These are phyloP conservation scores for Chionomys nivalis DNA, from an alignment of 2,113 vertebrate genomes.

Conservation along the genomic window DNA sequence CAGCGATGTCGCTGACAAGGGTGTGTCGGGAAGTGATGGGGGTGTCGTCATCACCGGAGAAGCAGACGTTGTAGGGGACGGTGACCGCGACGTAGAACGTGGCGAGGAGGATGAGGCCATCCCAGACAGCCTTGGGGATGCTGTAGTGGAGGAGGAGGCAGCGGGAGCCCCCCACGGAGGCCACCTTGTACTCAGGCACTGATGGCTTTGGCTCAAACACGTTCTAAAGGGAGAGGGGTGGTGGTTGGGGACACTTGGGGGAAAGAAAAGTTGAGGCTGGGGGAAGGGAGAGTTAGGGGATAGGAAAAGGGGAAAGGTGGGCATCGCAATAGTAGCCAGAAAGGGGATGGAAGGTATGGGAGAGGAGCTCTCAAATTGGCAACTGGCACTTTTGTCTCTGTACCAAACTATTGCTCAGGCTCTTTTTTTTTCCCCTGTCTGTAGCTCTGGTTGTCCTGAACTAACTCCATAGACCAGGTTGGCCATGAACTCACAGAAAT, in stretches of 20 bases:
- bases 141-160: constrained; percentile 98
- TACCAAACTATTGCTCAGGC: neutral
- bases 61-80: constrained; percentile 97
- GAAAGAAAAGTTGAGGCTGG: constrained; percentile 15
- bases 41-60: constrained; percentile 89
- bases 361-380: neutral
- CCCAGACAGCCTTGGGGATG: constrained; percentile 96
- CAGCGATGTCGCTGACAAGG: constrained; percentile 94
- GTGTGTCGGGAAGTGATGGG: constrained; percentile 90
- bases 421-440: no score
- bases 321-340: neutral
- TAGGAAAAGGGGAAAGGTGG: neutral
- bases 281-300: neutral
- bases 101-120: constrained; percentile 96
- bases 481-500: no score
- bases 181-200: constrained; percentile 96
- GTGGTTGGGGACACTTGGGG: constrained; percentile 59
- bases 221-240: constrained; percentile 85
- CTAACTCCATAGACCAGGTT: no score
- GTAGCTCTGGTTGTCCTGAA: no score
- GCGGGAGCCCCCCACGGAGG: constrained; percentile 94
- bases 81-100: constrained; percentile 97
- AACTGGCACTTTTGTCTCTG: neutral
- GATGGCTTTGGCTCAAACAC: constrained; percentile 93
- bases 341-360: neutral